Percentiles rank a stretch among this genome's conserved stretches.
These are phyloP conservation scores for Leucophenga montana DNA, from an alignment of 2,888 invertebrate genomes.

Conservation along the genomic window DNA sequence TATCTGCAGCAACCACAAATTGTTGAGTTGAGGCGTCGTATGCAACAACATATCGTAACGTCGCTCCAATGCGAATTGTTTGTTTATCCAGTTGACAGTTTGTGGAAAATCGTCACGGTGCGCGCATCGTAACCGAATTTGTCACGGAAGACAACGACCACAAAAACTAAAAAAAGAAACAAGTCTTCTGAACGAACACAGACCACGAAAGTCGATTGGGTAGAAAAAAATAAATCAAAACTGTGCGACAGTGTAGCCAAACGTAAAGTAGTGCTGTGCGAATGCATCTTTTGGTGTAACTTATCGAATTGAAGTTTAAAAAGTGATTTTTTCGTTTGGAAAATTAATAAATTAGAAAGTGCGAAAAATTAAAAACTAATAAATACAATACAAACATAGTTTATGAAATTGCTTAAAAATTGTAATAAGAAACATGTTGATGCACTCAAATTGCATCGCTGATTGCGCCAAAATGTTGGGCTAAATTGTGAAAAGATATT, in stretches of 20 bases:
- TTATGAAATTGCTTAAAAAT: no score
- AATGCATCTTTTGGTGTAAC: background rate
- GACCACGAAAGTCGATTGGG: background rate
- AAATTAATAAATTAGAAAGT: constrained; percentile 37
- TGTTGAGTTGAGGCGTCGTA: no score
- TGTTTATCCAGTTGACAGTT: constrained; percentile 71
- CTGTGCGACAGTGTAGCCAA: constrained; percentile 31
- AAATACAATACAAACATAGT: background rate
- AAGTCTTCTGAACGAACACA: background rate
- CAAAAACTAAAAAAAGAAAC: background rate
- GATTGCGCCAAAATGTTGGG: no score
- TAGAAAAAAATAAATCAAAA: constrained; percentile 25
- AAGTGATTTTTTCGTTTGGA: background rate
- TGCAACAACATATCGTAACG: background rate
- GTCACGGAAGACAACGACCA: constrained; percentile 52
- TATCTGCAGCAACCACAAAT: no score
- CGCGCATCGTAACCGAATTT: constrained; percentile 58
- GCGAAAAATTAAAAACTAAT: constrained; percentile 35
- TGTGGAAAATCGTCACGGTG: constrained; percentile 71
- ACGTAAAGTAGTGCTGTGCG: background rate
- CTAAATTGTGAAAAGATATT: no score
- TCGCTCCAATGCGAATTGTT: constrained; percentile 49
- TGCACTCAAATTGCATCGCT: no score
- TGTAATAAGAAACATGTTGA: no score
- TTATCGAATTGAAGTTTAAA: background rate